Base-by-base conservation (phyloP, 2,797 vertebrate genomes). In the Acrocephalus scirpaceus region DNA sequence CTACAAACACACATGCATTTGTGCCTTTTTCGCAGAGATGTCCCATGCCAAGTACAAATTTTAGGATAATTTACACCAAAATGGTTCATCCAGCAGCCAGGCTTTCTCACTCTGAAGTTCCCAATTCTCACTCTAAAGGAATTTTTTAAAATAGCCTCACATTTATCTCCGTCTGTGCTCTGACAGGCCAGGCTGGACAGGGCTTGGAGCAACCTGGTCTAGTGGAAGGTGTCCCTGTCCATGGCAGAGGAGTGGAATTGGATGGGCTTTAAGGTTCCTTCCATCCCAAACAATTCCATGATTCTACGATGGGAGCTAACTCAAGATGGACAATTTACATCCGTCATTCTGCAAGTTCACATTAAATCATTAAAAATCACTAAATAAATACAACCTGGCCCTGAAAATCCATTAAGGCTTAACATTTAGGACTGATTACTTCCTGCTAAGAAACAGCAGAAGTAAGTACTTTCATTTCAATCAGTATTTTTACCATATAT, bases 11-110 rank as follows among this genome's bases (percentile, higher is more conserved):
- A 13, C 13, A 36, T 16, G 9, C 10, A n/a, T 25, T 34, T 34
- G 45, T 62, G 32, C 14, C 40, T 62, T 12, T 54, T 57, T n/a
- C 0, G 0, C 26, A 54, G 53, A n/a, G 12, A 3, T 67, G 29
- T 19, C 34, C 47, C 42, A 22, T 2, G 51, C 30, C 32, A 70
- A 70, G 50, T 21, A 7, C 2, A 25, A 51, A 48, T 32, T 60
- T 47, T 11, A 34, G 42, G 42, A 44, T 3, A 13, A 5, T 56
- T 79, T 17, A 32, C 2, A 7, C 32, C 54, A 51, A 17, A 16
- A 29, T 5, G 0, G 19, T 78, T 86, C 26, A 30, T 58, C 26
- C 29, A 71, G 34, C 50, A 86, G 32, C 10, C 67, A 71, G 62
- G n/a, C 21, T 50, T 66, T 72, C 81, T 58, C 58, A 58, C 6